Percentiles rank a stretch among this genome's conserved stretches.
These are phyloP conservation scores for Platorchestia sp. DNA, from an alignment of 1,140 invertebrate species.

Conservation along the genomic window DNA sequence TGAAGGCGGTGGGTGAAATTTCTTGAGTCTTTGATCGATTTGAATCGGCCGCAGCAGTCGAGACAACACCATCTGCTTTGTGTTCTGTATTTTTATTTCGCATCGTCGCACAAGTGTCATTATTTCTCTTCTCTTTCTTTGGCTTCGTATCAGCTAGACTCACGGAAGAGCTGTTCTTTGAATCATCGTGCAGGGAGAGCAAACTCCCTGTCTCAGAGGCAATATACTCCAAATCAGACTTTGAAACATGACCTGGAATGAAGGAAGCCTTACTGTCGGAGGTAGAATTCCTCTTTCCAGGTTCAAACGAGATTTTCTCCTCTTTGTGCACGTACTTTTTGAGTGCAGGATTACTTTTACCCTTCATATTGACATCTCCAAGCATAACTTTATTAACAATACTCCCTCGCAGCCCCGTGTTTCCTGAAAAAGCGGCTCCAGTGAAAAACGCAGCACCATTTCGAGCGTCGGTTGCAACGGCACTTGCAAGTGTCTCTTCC, in stretches of 20 bases:
- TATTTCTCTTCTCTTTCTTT: neutral
- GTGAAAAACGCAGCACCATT: neutral
- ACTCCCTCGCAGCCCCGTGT: neutral
- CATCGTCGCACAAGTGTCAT: neutral
- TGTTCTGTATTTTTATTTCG: neutral
- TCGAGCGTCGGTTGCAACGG: neutral
- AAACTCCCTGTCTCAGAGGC: neutral
- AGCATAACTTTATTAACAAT: conserved; percentile 45
- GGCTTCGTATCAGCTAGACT: neutral
- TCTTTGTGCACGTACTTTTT: neutral
- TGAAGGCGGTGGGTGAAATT: neutral
- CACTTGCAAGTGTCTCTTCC: neutral
- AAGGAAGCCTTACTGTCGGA: neutral
- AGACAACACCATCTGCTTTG: neutral
- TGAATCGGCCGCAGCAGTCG: neutral
- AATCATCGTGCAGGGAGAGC: neutral
- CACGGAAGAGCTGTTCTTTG: neutral
- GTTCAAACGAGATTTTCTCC: neutral
- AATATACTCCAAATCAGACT: neutral
- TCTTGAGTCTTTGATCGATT: neutral
- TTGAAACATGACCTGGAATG: neutral
- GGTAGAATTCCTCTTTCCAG: neutral
- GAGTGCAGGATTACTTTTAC: neutral
- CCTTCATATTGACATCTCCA: neutral
- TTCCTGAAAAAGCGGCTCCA: neutral